phyloP scores from a whole-genome alignment of 2,888 invertebrate species.

The Scaptomyza flava region DNA sequence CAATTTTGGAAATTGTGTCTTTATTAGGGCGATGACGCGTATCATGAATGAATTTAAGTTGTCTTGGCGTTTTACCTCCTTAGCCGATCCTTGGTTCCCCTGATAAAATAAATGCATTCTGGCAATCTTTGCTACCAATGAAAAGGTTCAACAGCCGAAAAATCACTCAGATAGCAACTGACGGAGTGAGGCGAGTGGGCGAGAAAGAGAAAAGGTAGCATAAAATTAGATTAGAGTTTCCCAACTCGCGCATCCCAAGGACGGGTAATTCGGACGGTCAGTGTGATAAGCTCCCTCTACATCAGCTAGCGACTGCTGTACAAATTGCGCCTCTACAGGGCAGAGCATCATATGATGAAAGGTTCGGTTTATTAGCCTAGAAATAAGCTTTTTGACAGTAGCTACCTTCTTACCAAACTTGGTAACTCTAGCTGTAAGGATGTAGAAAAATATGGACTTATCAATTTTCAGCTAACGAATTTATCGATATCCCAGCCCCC shows the following conservation, averaged over 20 bases:
- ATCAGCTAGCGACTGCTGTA: background rate
- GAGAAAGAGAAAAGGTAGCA: background rate
- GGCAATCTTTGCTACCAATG: conserved; percentile 25
- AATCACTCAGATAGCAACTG: background rate
- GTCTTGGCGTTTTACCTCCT: conserved; percentile 7
- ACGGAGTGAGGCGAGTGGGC: background rate
- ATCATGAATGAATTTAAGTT: conserved; percentile 62
- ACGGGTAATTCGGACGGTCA: conserved; percentile 35
- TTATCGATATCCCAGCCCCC: too few relatives aligned
- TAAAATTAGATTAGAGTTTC: conserved; percentile 47
- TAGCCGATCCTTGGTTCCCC: background rate
- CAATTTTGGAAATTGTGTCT: conserved; percentile 28
- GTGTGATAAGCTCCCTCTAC: background rate
- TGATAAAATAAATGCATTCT: conserved; percentile 60
- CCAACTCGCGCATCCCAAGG: conserved; percentile 39
- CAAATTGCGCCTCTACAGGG: background rate
- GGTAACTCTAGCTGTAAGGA: too few relatives aligned
- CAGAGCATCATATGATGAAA: background rate
- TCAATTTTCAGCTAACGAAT: too few relatives aligned
- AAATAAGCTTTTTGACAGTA: too few relatives aligned
- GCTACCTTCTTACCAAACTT: too few relatives aligned
- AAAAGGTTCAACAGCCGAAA: conserved; percentile 68
- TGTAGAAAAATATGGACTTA: too few relatives aligned
- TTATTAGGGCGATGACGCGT: conserved; percentile 54
- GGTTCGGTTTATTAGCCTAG: too few relatives aligned